Base-by-base conservation (phyloP, 2,113 vertebrate species). In the Glareola pratincola region DNA sequence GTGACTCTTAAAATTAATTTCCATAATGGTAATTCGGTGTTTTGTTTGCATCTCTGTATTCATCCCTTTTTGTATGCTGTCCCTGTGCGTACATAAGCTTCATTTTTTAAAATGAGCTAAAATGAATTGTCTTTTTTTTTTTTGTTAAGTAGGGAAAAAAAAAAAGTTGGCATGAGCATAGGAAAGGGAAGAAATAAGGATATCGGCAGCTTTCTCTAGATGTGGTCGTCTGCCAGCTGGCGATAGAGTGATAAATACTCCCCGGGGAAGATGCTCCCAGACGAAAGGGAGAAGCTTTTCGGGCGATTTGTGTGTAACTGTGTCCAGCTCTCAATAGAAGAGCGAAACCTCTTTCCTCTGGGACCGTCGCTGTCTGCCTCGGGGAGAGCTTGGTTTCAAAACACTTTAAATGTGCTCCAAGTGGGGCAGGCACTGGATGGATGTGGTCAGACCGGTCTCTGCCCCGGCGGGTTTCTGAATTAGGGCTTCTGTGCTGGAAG, bases 1-100 rank as follows among this genome's bases (percentile, higher is more conserved):
- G 75, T 96, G 95, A 57, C 80, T 97, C 91, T 57, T 95, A 94
- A 95, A 97, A 96, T 97, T 93, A 74, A 96, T 97, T 96, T 95
- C 91, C 78, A 45, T 62, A 60, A 41, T 68, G 68, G 51, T 68
- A 59, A 72, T 66, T 57, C 34, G 47, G 37, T 53, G 77, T 10
- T 92, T 85, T 72, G 48, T 62, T 95, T 82, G 14, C 32, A 34
- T 73, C 62, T 82, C 43, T 90, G 75, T 53, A 0, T 88, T 82
- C 30, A 5, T 67, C 57, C 57, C 50, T 68, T 50, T 87, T 63
- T 75, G 36, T 63, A 23, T 37, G 69, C 8, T 3, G 64, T 8
- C n/a, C 53, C 39, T 1, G 17, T 23, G 62, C 90, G 47, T 24
- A 9, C 18, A 4, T 16, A 30, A 85, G 68, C 64, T 72, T 43